Evolutionary conservation across 2,797 vertebrate species (phyloP).

Genomic region (Tangara arthus): DNA sequence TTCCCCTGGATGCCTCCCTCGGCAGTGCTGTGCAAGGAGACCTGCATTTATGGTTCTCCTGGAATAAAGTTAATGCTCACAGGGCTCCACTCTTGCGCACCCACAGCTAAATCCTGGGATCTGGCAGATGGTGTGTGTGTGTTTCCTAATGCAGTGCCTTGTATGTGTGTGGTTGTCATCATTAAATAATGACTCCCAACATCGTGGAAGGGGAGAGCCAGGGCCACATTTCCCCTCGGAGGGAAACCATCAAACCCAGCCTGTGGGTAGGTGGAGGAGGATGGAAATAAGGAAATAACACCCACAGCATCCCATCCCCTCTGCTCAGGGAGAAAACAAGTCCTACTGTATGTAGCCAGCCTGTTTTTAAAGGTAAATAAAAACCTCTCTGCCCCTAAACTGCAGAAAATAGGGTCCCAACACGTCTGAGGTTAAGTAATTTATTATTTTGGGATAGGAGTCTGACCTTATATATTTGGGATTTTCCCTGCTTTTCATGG

Average conservation of each 20-base stretch:
- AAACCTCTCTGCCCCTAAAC: not conserved
- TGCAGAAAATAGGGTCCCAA: not conserved
- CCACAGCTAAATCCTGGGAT: constrained; percentile 64
- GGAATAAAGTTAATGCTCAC: constrained; percentile 58
- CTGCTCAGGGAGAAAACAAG: not conserved
- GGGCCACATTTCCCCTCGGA: not conserved
- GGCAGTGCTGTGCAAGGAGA: constrained; percentile 32
- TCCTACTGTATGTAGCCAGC: not conserved
- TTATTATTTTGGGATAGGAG: not conserved
- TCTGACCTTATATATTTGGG: not conserved
- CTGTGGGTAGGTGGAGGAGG: not conserved
- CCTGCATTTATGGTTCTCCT: constrained; percentile 22
- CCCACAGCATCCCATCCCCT: not conserved
- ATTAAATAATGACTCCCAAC: constrained; percentile 70
- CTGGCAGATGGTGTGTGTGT: constrained; percentile 73
- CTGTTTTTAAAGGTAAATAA: not conserved
- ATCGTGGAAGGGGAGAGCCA: constrained; percentile 24
- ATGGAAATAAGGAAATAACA: not conserved
- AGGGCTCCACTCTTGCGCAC: constrained; percentile 40
- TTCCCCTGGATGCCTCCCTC: constrained; percentile 38
- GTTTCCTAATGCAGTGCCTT: constrained; percentile 66
- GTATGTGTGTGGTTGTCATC: constrained; percentile 66
- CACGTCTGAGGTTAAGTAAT: not conserved
- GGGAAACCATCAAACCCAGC: not conserved
- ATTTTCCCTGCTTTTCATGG: not conserved